These are phyloP conservation scores for Uloborus diversus DNA, from an alignment of 1,140 invertebrate species.

Conservation along the genomic window DNA sequence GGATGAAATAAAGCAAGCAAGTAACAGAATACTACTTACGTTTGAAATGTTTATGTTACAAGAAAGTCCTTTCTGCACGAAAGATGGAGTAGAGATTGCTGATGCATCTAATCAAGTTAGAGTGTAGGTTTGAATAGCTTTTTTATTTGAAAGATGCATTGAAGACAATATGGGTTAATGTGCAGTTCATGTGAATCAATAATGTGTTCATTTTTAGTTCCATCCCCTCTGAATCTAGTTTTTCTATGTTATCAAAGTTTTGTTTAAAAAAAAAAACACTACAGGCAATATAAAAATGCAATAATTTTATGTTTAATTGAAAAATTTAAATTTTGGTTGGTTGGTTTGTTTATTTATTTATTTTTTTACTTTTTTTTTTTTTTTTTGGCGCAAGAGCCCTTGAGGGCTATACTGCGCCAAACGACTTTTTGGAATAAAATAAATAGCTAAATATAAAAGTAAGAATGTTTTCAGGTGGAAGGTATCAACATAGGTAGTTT, in stretches of 20 bases:
- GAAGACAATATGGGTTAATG: too few relatives aligned
- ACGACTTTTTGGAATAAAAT: too few relatives aligned
- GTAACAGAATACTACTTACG: slow-evolving; percentile 21
- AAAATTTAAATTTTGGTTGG: neutral
- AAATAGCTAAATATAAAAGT: too few relatives aligned
- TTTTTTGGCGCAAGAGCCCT: too few relatives aligned
- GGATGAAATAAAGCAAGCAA: slow-evolving; percentile 14
- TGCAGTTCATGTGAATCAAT: too few relatives aligned
- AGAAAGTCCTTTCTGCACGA: slow-evolving; percentile 21
- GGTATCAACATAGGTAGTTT: too few relatives aligned
- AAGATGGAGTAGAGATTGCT: slow-evolving; percentile 26
- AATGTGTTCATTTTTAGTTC: too few relatives aligned
- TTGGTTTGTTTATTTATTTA: neutral
- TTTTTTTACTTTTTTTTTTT: neutral
- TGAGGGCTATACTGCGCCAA: too few relatives aligned
- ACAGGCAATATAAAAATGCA: too few relatives aligned
- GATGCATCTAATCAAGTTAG: slow-evolving; percentile 13
- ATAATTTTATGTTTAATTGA: neutral
- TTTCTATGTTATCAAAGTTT: neutral
- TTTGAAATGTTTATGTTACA: slow-evolving; percentile 46
- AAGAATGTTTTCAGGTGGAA: too few relatives aligned
- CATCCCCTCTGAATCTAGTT: too few relatives aligned
- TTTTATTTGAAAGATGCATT: too few relatives aligned
- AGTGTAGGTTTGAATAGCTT: slow-evolving; percentile 32
- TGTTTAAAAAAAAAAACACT: neutral